phyloP scores from a whole-genome alignment of 64 coral and sea anemone genomes.

The Pocillopora verrucosa region DNA sequence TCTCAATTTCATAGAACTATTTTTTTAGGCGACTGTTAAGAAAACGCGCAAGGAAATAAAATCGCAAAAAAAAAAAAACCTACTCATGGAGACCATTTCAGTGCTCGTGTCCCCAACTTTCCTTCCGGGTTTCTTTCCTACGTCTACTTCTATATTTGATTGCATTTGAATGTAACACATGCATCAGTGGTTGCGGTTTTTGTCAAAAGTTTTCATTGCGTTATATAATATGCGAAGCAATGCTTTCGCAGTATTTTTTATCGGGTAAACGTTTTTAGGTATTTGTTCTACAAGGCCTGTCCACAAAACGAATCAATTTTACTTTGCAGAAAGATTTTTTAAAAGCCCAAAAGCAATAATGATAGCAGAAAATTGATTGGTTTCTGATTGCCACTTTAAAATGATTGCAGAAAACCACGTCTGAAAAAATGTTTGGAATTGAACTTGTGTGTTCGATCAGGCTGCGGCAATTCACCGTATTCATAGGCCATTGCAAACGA shows the following conservation, averaged over 20 bases:
- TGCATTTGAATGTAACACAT: not conserved
- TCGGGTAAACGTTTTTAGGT: not conserved
- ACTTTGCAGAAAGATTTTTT: not conserved
- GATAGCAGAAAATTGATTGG: not conserved
- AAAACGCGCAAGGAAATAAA: not conserved
- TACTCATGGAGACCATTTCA: too few species aligned
- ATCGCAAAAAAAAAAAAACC: not conserved
- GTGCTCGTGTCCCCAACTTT: not conserved
- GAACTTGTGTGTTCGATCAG: too few species aligned
- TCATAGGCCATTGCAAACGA: too few species aligned
- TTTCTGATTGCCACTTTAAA: not conserved
- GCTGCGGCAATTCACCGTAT: too few species aligned
- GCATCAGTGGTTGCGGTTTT: not conserved
- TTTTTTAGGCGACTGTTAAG: not conserved
- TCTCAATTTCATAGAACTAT: not conserved
- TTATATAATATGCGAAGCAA: not conserved
- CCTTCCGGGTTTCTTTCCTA: conserved; percentile 1
- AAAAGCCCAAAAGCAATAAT: not conserved
- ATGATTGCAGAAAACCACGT: not conserved
- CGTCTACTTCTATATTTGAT: conserved; percentile 1
- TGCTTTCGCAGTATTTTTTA: not conserved
- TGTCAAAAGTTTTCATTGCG: not conserved
- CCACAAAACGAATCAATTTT: conserved; percentile 1
- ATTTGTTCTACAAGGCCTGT: not conserved
- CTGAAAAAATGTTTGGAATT: too few species aligned